Base-by-base conservation (phyloP, 2,888 invertebrate genomes). In the Lysandra coridon region DNA sequence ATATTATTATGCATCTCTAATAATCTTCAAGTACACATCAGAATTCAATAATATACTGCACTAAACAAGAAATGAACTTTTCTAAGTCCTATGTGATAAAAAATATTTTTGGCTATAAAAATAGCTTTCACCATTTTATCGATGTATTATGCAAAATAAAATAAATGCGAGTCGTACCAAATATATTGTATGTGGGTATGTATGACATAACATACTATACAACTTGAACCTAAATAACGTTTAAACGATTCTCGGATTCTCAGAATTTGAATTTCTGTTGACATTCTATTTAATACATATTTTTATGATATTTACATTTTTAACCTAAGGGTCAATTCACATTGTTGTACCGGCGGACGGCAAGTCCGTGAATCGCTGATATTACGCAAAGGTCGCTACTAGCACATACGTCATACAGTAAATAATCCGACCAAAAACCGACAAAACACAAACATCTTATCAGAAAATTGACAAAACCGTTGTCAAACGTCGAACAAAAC, bases 91-190 rank as follows among this genome's bases (percentile, higher is more conserved):
- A 62, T 23, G 10, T 64, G 1, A 64, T 30, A 62, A 30, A 23
- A 64, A 7, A 62, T 7, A 0, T 30, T 10, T 12, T 64, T 10
- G 2, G 30, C 7, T 64, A 23, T 23, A 64, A 23, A 23, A 30
- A 30, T 12, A 64, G 30, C 64, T 64, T 64, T 64, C 64, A 64
- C 64, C 64, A 12, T 23, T 2, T 53, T 69, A 69, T 69, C 23
- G 23, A 64, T 64, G 10, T 64, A 30, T 64, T 23, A 64, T 64
- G 62, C 62, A 23, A 23, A 64, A 64, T 64, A 64, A 69, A 69
- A 69, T 69, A 69, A 69, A 33, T 33, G 14, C 4, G 69, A 4
- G 30, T 30, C 30, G 33, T 33, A 33, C 30, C 1, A 69, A 69
- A 69, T 10, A 30, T 49, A 49, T 57, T 33, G 12, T 33, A 69